These are phyloP conservation scores for Chrysemys picta DNA, from an alignment of 2,113 vertebrate genomes.

Conservation along the genomic window DNA sequence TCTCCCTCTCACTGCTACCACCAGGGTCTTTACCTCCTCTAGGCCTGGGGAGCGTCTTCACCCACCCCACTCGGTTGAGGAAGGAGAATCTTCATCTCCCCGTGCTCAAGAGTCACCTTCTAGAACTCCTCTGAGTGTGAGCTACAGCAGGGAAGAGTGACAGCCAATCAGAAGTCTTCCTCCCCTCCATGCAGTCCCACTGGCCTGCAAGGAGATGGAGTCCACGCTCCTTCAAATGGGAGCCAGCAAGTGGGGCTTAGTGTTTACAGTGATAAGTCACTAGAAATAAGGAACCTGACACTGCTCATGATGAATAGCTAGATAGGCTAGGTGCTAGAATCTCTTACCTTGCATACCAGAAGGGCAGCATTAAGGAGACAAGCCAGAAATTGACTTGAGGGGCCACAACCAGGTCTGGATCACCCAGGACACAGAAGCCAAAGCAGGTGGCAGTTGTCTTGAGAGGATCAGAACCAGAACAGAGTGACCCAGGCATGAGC, in stretches of 20 bases:
- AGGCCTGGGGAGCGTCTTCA: background rate
- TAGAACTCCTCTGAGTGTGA: background rate
- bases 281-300: background rate
- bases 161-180: background rate
- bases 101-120: background rate
- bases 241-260: background rate
- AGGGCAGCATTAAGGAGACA: background rate
- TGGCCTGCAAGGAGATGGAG: background rate
- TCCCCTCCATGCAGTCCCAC: background rate
- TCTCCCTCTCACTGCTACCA: background rate
- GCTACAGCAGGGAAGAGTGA: background rate
- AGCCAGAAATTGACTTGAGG: background rate
- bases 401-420: background rate
- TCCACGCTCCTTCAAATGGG: background rate
- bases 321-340: background rate
- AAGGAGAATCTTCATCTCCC: background rate
- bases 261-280: background rate
- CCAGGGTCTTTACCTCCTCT: background rate
- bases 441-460: background rate
- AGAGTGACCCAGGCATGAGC: background rate
- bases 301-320: background rate
- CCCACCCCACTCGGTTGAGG: background rate
- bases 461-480: rapidly evolving
- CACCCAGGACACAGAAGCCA: background rate
- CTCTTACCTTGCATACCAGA: background rate